Conservation (phyloP, 2,888 invertebrate genomes). For the Lydus trimaculatus region DNA sequence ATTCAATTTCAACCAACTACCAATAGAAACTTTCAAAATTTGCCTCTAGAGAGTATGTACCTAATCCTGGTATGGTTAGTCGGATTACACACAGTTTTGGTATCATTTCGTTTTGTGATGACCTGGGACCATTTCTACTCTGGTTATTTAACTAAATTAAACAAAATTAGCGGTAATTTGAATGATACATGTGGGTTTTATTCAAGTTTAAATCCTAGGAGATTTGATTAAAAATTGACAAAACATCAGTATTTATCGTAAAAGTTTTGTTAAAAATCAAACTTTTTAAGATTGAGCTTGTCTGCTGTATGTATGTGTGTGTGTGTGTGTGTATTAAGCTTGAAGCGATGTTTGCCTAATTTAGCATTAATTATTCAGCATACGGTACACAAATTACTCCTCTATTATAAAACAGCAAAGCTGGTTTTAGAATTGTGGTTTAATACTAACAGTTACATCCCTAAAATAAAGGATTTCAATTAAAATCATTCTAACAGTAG, state of each 20-base stretch:
- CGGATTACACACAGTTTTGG: background rate
- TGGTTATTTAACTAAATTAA: background rate
- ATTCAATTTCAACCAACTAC: background rate
- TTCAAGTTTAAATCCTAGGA: no score
- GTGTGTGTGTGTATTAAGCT: no score
- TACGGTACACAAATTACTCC: background rate
- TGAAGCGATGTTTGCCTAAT: background rate
- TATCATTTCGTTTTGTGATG: background rate
- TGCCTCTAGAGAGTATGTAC: background rate
- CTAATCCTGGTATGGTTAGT: background rate
- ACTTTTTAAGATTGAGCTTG: no score
- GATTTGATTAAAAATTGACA: no score
- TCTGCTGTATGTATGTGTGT: no score
- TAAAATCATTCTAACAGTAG: background rate
- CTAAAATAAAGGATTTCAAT: background rate
- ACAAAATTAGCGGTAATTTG: background rate
- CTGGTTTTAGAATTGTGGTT: background rate
- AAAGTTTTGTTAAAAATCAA: no score
- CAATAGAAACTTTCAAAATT: constrained; percentile 1
- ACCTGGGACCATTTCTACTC: background rate
- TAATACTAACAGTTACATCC: background rate
- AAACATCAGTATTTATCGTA: no score
- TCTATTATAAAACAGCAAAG: background rate
- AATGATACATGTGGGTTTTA: background rate
- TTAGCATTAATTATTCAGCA: background rate